A percentile compares a stretch with the other conserved stretches of the same genome.
Evolutionary conservation across 2,797 vertebrate genomes (phyloP).

Genomic region (Artibeus lituratus): DNA sequence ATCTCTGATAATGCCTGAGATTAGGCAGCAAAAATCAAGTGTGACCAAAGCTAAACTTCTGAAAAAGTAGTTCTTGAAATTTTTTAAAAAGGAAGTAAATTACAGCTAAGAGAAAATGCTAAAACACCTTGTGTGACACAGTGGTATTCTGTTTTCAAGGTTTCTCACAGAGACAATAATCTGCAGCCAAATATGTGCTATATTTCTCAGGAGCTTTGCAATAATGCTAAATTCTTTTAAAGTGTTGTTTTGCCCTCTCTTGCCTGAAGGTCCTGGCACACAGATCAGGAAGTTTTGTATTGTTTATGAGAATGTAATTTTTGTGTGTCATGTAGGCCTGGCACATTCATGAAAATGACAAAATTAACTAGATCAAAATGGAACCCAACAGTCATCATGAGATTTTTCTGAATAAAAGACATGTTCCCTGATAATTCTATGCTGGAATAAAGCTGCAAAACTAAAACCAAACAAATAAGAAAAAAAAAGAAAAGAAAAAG

Average conservation of each 20-base stretch:
- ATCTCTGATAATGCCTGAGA: neutral
- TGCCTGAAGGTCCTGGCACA: conserved; percentile 53
- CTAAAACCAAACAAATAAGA: too few relatives aligned
- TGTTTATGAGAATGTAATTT: conserved; percentile 54
- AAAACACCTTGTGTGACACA: neutral
- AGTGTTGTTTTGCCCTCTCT: conserved; percentile 42
- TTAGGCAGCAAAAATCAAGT: neutral
- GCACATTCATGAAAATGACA: conserved; percentile 45
- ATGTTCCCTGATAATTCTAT: neutral
- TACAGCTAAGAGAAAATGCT: neutral
- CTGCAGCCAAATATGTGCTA: conserved; percentile 31
- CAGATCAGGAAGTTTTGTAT: neutral
- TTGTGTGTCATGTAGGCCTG: conserved; percentile 21
- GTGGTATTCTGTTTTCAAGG: conserved; percentile 1
- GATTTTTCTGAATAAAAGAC: conserved; percentile 5
- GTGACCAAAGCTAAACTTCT: neutral
- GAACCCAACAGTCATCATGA: conserved; percentile 34
- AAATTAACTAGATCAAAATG: conserved; percentile 52
- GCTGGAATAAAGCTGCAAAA: neutral
- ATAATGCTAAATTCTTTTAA: conserved; percentile 54
- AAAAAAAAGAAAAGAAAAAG: too few relatives aligned
- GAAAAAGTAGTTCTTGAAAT: neutral
- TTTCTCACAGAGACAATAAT: conserved; percentile 32
- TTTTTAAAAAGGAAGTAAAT: neutral
- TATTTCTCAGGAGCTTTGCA: conserved; percentile 33